phyloP scores from a whole-genome alignment of 1,140 invertebrate species.

The Hycleus phaleratus region DNA sequence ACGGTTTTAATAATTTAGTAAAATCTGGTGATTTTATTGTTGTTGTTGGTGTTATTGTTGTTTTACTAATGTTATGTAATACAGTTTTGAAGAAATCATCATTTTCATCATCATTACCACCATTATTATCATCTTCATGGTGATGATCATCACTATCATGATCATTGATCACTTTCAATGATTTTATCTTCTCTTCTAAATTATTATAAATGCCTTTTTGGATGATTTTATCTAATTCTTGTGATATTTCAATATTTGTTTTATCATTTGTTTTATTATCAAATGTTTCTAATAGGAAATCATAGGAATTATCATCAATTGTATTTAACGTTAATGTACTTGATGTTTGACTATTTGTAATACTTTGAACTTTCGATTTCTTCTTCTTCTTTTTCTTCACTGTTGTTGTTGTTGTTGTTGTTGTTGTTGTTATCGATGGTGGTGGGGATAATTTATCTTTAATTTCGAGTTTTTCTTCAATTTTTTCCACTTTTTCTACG shows the following conservation, averaged over 20 bases:
- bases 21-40: slow-evolving; percentile 16
- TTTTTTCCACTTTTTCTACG: background rate
- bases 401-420: slow-evolving; percentile 4
- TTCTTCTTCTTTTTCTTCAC: slow-evolving; percentile 34
- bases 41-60: background rate
- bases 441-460: no score
- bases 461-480: slow-evolving; percentile 2
- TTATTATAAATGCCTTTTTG: slow-evolving; percentile 37
- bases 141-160: no score
- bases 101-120: background rate
- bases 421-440: no score
- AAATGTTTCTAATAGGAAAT: slow-evolving; percentile 29
- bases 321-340: slow-evolving; percentile 9
- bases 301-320: slow-evolving; percentile 24
- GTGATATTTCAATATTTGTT: slow-evolving; percentile 38
- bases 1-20: slow-evolving; percentile 1
- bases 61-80: slow-evolving; percentile 7
- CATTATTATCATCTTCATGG: slow-evolving; percentile 22
- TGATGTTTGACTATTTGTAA: slow-evolving; percentile 5
- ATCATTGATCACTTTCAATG: slow-evolving; percentile 26
- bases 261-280: slow-evolving; percentile 26
- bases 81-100: slow-evolving; percentile 32
- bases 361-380: slow-evolving; percentile 20
- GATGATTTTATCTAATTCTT: slow-evolving; percentile 38
- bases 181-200: slow-evolving; percentile 34